Evolutionary conservation across 2,888 invertebrate genomes (phyloP), one percentile per base, ranked within the genome.

Genomic region (Alviniconcha strummeri): DNA sequence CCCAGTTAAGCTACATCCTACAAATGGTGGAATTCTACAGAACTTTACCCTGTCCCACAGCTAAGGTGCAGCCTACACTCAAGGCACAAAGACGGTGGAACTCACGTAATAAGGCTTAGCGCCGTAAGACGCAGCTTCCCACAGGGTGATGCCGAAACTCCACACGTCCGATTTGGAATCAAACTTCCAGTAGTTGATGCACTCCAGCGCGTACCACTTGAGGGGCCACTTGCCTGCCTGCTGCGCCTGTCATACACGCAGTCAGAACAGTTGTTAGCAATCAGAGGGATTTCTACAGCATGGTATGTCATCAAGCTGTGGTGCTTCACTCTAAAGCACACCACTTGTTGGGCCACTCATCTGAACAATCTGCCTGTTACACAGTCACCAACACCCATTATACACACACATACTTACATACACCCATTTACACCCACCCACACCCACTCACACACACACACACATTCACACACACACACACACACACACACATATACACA

Each of bases 191-290:
- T 92, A 94, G 89, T 94, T 93, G 69, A 94, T 93, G 88, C 94
- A 94, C 84, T 94, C 94, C 36, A 94, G 94, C n/a, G 94, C 94
- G 87, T 94, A 94, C 94, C 94, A 94, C 86, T 94, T 94, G 81
- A 94, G 88, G 7, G 94, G 94, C 93, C 94, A 94, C 88, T 93
- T 93, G 5, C 94, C 94, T 36, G 93, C 93, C 82, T 90, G 90
- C 72, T 92, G 90, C 4, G 94, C 94, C 93, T 94, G 69, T 69
- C 69, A 69, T 17, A 15, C 69, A 15, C 13, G 17, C 15, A 13
- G 64, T 64, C 64, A 13, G 64, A 13, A 15, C 15, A 15, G 9
- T 15, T 64, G 64, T 64, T 9, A 13, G 64, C 15, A 15, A 13
- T 9, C 15, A 64, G 11, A 64, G 15, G 15, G 15, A 64, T 13